phyloP scores from a whole-genome alignment of 1,140 invertebrate species.

The Rhyzopertha dominica region DNA sequence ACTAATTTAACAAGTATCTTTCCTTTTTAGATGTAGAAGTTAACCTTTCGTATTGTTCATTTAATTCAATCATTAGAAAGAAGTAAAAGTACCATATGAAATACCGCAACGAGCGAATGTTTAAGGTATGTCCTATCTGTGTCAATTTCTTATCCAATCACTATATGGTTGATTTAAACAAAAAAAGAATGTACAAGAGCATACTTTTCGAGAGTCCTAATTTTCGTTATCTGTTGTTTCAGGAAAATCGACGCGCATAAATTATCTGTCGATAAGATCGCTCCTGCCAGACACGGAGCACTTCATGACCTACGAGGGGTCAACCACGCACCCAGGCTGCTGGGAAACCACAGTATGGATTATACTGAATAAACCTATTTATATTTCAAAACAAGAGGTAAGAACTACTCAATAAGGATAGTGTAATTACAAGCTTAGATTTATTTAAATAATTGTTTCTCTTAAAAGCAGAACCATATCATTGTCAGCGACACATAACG shows the following conservation, averaged over 20 bases:
- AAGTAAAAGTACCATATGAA: too few relatives aligned
- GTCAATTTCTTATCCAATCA: too few relatives aligned
- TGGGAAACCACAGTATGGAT: slow-evolving; percentile 94
- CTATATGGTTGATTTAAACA: too few relatives aligned
- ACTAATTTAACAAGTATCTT: too few relatives aligned
- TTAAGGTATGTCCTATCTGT: too few relatives aligned
- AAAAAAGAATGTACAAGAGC: too few relatives aligned
- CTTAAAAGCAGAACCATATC: not conserved
- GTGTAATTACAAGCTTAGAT: not conserved
- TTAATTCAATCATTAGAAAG: too few relatives aligned
- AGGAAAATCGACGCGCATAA: slow-evolving; percentile 75
- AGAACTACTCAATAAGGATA: slow-evolving; percentile 14
- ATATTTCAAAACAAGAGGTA: slow-evolving; percentile 88
- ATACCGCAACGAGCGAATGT: too few relatives aligned
- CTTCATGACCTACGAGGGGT: slow-evolving; percentile 98
- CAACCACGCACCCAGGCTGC: slow-evolving; percentile 89
- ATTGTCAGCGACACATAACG: not conserved
- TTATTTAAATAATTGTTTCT: not conserved
- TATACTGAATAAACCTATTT: slow-evolving; percentile 93
- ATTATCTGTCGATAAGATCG: slow-evolving; percentile 74
- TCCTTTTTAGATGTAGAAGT: too few relatives aligned
- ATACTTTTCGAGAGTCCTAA: too few relatives aligned
- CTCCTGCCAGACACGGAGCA: slow-evolving; percentile 82
- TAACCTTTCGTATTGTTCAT: too few relatives aligned
- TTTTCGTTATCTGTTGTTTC: slow-evolving; percentile 41